These are phyloP conservation scores for Epizoanthus stellaris DNA, from an alignment of 92 coral and sea anemone genomes.

Conservation along the genomic window DNA sequence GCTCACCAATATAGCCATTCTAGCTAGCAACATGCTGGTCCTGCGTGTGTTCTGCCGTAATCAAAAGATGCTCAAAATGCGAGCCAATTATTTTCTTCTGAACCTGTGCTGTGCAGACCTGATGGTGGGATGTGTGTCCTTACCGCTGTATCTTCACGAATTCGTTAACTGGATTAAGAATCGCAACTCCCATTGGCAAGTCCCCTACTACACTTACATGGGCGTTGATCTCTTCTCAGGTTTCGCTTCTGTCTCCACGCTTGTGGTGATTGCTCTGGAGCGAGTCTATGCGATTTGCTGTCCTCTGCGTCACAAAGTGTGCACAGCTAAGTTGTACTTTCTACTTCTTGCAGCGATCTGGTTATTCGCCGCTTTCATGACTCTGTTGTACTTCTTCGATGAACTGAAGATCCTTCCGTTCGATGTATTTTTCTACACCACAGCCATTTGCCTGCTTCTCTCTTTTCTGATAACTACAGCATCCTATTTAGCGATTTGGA, in stretches of 20 bases:
- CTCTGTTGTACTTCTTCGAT: slow-evolving; percentile 38
- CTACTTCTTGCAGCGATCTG: slow-evolving; percentile 25
- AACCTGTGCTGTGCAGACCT: slow-evolving; percentile 33
- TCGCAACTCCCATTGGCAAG: not conserved
- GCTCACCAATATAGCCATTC: slow-evolving; percentile 26
- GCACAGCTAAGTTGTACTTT: slow-evolving; percentile 25
- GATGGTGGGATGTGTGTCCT: slow-evolving; percentile 34
- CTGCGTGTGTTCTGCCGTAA: slow-evolving; percentile 14
- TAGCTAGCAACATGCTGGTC: slow-evolving; percentile 1
- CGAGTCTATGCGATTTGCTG: slow-evolving; percentile 28
- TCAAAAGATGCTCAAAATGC: slow-evolving; percentile 30
- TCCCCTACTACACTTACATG: not conserved
- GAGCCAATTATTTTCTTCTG: slow-evolving; percentile 34
- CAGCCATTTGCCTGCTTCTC: slow-evolving; percentile 17
- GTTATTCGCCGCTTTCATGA: slow-evolving; percentile 12
- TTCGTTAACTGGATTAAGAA: slow-evolving; percentile 11
- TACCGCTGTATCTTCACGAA: slow-evolving; percentile 28
- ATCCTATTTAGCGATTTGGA: slow-evolving; percentile 28
- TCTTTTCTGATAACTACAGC: slow-evolving; percentile 19
- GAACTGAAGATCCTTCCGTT: slow-evolving; percentile 21
- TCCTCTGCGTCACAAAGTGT: slow-evolving; percentile 28
- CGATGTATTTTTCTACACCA: slow-evolving; percentile 32
- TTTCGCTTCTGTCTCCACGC: slow-evolving; percentile 39
- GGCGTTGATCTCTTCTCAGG: slow-evolving; percentile 38
- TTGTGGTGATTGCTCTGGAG: slow-evolving; percentile 32